A percentile compares a stretch with the other conserved stretches of the same genome.
These are phyloP conservation scores for Magallana nippona DNA, from an alignment of 2,888 invertebrate genomes.

Conservation along the genomic window DNA sequence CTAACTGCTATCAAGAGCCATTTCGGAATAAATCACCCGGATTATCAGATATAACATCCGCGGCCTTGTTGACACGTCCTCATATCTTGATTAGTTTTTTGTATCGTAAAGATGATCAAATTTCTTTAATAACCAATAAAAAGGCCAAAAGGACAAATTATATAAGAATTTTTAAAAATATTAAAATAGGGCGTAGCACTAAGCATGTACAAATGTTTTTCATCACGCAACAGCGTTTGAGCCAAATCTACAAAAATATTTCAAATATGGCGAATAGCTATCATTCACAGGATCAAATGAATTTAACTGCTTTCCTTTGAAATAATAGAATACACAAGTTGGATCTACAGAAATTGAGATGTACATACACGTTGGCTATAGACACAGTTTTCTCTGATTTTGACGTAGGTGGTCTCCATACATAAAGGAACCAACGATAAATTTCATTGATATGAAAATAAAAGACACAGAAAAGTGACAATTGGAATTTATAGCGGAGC, in stretches of 20 bases:
- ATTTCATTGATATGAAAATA: background rate
- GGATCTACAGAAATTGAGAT: too few relatives aligned
- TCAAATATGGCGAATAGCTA: background rate
- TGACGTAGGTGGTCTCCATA: slow-evolving; percentile 14
- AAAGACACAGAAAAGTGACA: background rate
- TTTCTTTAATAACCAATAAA: background rate
- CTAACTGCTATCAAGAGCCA: background rate
- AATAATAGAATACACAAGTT: too few relatives aligned
- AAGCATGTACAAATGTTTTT: background rate
- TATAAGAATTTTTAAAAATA: background rate
- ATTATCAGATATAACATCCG: background rate
- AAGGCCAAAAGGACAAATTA: background rate
- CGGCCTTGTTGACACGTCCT: background rate
- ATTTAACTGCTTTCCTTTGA: too few relatives aligned
- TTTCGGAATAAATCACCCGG: background rate
- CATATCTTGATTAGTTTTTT: slow-evolving; percentile 11
- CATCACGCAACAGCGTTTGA: slow-evolving; percentile 5
- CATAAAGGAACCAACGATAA: background rate
- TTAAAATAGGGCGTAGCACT: background rate
- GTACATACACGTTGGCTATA: too few relatives aligned
- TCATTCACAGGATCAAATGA: background rate
- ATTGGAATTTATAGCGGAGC: background rate
- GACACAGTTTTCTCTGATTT: too few relatives aligned
- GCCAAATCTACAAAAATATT: background rate
- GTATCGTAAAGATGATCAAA: background rate